A percentile compares a stretch with the other conserved stretches of the same genome.
phyloP scores from a whole-genome alignment of 2,113 vertebrate genomes.

The Rattus norvegicus region DNA sequence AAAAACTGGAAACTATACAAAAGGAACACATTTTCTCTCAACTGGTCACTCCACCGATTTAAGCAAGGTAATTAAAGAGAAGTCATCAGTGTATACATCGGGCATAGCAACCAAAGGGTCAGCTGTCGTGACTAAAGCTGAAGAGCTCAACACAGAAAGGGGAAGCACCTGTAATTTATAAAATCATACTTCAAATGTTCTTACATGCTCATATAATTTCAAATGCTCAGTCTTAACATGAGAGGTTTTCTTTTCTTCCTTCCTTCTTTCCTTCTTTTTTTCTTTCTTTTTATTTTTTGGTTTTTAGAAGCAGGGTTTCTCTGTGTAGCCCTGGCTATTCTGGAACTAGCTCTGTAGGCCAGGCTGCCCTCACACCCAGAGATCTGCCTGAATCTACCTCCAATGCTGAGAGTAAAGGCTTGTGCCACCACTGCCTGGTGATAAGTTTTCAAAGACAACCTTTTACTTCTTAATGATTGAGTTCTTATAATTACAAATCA shows the following conservation, averaged over 20 bases:
- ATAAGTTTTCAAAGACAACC: neutral
- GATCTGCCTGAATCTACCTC: neutral
- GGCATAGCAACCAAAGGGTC: neutral
- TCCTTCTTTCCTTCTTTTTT: neutral
- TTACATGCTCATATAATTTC: constrained; percentile 33
- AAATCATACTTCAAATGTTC: constrained; percentile 24
- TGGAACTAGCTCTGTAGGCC: neutral
- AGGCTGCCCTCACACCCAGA: neutral
- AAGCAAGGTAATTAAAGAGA: neutral
- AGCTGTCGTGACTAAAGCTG: neutral
- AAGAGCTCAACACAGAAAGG: constrained; percentile 4
- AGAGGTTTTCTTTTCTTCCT: neutral
- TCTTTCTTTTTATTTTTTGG: neutral
- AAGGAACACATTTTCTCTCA: neutral
- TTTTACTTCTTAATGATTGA: neutral
- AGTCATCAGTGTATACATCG: neutral
- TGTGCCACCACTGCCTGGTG: neutral
- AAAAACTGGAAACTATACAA: neutral
- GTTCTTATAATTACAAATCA: neutral
- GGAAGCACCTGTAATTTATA: neutral
- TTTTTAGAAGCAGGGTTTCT: no score
- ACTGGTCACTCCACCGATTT: neutral
- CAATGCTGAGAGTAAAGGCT: neutral
- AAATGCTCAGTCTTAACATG: constrained; percentile 12
- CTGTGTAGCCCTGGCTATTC: neutral